These are phyloP conservation scores for Gambusia holbrooki DNA, from an alignment of 2,113 vertebrate species.

Conservation along the genomic window DNA sequence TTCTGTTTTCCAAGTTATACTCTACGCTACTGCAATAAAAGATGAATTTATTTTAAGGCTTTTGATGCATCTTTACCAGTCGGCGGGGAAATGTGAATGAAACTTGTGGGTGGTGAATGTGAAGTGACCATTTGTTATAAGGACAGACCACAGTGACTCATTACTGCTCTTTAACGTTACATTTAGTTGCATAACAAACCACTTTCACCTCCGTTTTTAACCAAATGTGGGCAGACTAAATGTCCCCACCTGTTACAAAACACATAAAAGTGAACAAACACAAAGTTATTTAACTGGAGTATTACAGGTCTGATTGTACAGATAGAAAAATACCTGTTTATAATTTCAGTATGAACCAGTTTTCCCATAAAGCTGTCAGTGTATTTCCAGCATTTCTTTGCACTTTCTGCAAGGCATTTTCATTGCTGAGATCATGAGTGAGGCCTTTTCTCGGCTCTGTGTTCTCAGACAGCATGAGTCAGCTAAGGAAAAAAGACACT, in stretches of 20 bases:
- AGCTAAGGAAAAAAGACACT: too few relatives aligned
- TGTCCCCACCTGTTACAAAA: background rate
- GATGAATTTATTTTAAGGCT: background rate
- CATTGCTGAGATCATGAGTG: background rate
- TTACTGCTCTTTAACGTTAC: background rate
- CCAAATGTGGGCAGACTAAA: background rate
- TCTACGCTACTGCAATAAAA: background rate
- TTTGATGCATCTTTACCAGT: background rate
- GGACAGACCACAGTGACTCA: background rate
- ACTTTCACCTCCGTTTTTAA: constrained; percentile 7
- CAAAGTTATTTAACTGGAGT: background rate
- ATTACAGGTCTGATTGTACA: background rate
- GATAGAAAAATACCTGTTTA: background rate
- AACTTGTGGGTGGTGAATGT: constrained; percentile 9
- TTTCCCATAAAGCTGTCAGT: background rate
- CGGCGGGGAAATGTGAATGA: background rate
- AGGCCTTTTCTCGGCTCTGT: background rate
- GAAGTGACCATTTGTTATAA: constrained; percentile 11
- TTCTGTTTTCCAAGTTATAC: background rate
- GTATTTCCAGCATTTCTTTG: background rate
- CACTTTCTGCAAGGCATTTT: background rate
- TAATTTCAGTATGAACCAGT: background rate
- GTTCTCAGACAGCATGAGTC: background rate
- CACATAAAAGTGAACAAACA: fast-evolving
- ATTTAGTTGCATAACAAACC: background rate